A percentile compares a stretch with the other conserved stretches of the same genome.
Evolutionary conservation across 2,797 vertebrate genomes (phyloP).

Genomic region (Danio albolineatus): DNA sequence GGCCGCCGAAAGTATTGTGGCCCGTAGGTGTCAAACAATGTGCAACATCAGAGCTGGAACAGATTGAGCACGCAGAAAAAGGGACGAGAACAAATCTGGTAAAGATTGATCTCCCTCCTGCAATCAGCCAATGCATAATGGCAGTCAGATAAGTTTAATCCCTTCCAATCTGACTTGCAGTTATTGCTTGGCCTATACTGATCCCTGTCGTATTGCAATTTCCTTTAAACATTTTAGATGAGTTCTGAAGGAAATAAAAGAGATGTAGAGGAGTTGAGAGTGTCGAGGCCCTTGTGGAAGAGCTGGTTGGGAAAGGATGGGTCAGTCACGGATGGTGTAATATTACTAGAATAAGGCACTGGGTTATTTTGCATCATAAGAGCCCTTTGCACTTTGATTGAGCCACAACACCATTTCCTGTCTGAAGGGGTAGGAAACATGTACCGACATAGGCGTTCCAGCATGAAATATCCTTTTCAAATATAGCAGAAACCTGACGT

Average conservation of each 20-base stretch:
- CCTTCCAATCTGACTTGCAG: constrained; percentile 61
- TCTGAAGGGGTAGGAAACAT: constrained; percentile 1
- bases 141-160: constrained; percentile 50
- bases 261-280: constrained; percentile 20
- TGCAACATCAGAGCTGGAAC: constrained; percentile 31
- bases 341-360: constrained; percentile 58
- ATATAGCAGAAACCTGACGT: background rate
- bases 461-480: background rate
- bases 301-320: constrained; percentile 15
- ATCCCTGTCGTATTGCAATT: constrained; percentile 67
- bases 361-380: constrained; percentile 24
- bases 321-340: background rate
- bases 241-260: constrained; percentile 45
- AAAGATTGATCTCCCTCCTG: constrained; percentile 59
- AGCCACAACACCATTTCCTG: constrained; percentile 27
- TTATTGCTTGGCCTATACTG: constrained; percentile 60
- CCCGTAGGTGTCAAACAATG: constrained; percentile 42
- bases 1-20: constrained; percentile 5
- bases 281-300: background rate
- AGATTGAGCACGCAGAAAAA: constrained; percentile 37
- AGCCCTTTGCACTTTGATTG: constrained; percentile 1
- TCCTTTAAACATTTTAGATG: constrained; percentile 66
- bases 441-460: background rate
- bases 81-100: constrained; percentile 48
- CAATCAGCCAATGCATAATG: constrained; percentile 62